Conservation (phyloP, 2,797 vertebrate species). For the Spizella passerina region DNA sequence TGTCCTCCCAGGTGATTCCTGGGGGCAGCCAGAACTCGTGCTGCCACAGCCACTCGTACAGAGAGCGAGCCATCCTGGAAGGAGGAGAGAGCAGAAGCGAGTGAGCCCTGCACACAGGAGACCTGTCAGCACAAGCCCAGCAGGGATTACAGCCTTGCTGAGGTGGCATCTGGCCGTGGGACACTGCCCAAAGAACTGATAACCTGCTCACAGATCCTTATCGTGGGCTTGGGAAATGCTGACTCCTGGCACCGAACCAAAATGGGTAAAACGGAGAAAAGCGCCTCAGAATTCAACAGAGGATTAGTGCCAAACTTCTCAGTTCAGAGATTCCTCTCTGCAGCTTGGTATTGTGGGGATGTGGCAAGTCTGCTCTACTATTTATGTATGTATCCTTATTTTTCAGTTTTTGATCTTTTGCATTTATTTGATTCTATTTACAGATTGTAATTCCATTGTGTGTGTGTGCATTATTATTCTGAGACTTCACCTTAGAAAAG, state of each 20-base stretch:
- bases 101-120: not conserved
- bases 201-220: not conserved
- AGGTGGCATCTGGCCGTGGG: not conserved
- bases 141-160: not conserved
- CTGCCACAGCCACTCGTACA: constrained; percentile 86
- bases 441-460: not conserved
- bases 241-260: not conserved
- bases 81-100: not conserved
- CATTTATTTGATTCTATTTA: not conserved
- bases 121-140: constrained; percentile 18
- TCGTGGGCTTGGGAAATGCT: not conserved
- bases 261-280: not conserved
- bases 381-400: not conserved
- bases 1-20: constrained; percentile 82
- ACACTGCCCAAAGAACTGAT: not conserved
- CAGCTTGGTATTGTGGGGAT: not conserved
- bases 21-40: constrained; percentile 87
- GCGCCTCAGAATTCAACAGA: not conserved
- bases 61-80: constrained; percentile 79
- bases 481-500: not conserved
- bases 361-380: accelerated
- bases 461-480: not conserved
- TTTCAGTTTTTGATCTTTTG: not conserved
- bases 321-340: not conserved
- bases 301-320: not conserved